These are phyloP conservation scores for Proisotoma minuta DNA, from an alignment of 2,888 invertebrate species.

Conservation along the genomic window DNA sequence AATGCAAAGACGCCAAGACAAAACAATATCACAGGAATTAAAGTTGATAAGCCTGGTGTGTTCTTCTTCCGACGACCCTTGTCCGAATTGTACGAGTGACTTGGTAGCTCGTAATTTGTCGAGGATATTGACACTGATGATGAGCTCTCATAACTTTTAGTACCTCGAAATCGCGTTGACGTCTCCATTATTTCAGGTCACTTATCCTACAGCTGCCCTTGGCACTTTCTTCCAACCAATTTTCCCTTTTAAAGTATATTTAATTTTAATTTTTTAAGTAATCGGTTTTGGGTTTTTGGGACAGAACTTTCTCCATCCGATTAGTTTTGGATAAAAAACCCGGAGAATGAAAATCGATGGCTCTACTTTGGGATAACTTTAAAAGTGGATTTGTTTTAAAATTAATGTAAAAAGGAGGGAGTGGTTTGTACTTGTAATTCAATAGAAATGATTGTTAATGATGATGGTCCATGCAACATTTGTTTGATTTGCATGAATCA, in stretches of 20 bases:
- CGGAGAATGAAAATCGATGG: too few relatives aligned
- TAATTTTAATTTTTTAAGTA: too few relatives aligned
- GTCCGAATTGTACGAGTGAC: conserved; percentile 9
- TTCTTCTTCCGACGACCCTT: conserved; percentile 3
- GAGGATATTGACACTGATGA: not conserved
- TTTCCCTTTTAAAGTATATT: not conserved
- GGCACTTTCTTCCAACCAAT: not conserved
- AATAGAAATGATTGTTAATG: too few relatives aligned
- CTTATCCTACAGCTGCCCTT: not conserved
- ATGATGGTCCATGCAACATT: too few relatives aligned
- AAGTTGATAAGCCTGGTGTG: conserved; percentile 5
- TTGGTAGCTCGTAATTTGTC: conserved; percentile 13
- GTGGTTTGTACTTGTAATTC: too few relatives aligned
- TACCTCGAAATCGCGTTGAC: conserved; percentile 3
- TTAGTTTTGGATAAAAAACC: not conserved
- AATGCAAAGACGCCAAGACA: conserved; percentile 10
- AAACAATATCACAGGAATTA: conserved; percentile 13
- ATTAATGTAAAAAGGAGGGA: too few relatives aligned
- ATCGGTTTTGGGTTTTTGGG: too few relatives aligned
- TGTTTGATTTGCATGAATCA: too few relatives aligned
- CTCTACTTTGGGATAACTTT: too few relatives aligned
- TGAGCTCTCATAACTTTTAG: not conserved
- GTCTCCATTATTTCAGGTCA: not conserved
- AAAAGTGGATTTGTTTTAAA: too few relatives aligned
- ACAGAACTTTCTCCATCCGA: too few relatives aligned